Base-by-base conservation (phyloP, 2,113 vertebrate genomes). In the Istiophorus platypterus region DNA sequence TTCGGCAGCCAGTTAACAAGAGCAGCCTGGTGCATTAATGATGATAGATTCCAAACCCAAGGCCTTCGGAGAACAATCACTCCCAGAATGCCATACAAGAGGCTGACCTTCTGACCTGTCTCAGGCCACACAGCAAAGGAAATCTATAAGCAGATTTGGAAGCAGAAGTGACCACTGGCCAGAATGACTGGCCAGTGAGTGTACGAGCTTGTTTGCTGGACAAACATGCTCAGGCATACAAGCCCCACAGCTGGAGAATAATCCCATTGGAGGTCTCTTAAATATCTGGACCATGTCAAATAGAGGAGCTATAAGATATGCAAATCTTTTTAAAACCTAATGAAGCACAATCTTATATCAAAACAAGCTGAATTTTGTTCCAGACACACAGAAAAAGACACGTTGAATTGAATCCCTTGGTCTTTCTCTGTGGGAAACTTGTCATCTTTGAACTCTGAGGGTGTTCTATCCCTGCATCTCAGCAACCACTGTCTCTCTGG, bases 1-100 rank as follows among this genome's bases (percentile, higher is more conserved):
- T 96, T 96, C 94, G 93, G 93, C 93, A 92, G 95, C 93, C 93
- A 80, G 92, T 95, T 96, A 96, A 96, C 95, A 96, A 95, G 93
- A 95, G 93, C 81, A 80, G 94, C 94, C 94, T 91, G 95, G 95
- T 94, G 96, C 96, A 97, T 98, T 98, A 97, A 98, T 97, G 97
- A 97, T 99, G 97, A 99, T 97, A 95, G 96, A 99, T 99, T 97
- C 96, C 95, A 94, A 95, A 93, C 85, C 85, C 92, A 88, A 91
- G 93, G 93, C 96, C 96, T 96, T 88, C 94, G 94, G 92, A 96
- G 95, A 95, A 97, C 96, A 96, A 97, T 98, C 96, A 96, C 95
- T 97, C 97, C 96, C 96, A 95, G 95, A 96, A 97, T 97, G 96
- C 96, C 95, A 93, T 95, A 96, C 95, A 94, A 89, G 94, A 94